These are phyloP conservation scores for Rhineura floridana DNA, from an alignment of 2,113 vertebrate genomes.

Conservation along the genomic window DNA sequence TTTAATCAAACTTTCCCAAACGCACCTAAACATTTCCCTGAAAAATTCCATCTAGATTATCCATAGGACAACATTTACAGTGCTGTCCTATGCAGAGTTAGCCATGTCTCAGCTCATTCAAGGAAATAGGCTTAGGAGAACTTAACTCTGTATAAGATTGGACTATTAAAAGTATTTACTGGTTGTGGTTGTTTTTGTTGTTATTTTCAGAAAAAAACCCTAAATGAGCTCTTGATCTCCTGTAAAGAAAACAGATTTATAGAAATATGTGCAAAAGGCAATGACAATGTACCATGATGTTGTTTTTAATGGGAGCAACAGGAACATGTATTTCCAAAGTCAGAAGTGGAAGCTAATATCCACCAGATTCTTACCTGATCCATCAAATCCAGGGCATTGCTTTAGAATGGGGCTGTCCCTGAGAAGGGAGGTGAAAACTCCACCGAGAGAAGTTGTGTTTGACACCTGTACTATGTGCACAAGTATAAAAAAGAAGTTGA, in stretches of 20 bases:
- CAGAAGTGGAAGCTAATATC: neutral
- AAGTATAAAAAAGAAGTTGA: constrained; percentile 16
- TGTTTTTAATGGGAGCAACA: rapidly evolving
- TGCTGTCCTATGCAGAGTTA: neutral
- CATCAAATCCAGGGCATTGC: neutral
- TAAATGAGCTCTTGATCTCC: neutral
- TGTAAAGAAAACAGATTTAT: neutral
- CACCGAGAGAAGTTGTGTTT: neutral
- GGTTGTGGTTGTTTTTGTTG: too few species aligned
- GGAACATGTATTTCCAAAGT: neutral
- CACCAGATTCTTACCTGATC: rapidly evolving
- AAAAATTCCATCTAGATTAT: neutral
- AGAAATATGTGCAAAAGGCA: neutral
- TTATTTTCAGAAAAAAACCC: too few species aligned
- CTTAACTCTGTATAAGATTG: neutral
- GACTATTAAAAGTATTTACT: neutral
- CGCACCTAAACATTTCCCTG: neutral
- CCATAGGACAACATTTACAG: constrained; percentile 11
- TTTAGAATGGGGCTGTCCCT: neutral
- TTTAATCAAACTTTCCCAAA: neutral
- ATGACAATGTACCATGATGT: rapidly evolving
- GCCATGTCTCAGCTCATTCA: neutral
- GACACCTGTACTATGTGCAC: constrained; percentile 3
- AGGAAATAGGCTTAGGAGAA: neutral
- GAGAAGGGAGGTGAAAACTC: neutral